Evolutionary conservation across 1,140 invertebrate species (phyloP), one percentile per base, ranked within the genome.

Genomic region (Lepeophtheirus salmonis): DNA sequence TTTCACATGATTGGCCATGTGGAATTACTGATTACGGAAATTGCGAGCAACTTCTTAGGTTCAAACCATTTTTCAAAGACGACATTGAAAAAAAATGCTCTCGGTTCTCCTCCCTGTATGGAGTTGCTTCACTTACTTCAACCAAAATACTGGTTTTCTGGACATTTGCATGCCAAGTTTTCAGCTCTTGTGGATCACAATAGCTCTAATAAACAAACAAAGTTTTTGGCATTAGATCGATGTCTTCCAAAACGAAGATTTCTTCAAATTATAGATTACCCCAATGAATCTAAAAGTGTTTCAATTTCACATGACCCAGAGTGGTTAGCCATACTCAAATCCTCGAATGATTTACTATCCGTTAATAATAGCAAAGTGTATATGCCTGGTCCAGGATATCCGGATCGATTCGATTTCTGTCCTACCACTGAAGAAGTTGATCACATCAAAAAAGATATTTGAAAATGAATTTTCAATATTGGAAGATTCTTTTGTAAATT

Each of bases 1-100:
- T 98, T 59, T 91, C 89, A 14, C 95, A 99, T 72, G 95, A 98
- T 70, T 99, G 95, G 95, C 95, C 95, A 3, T 72, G 77, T 60
- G 86, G 85, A 1, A 81, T 97, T 62, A 84, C 86, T 62, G 76
- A 89, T 62, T 83, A 83, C 75, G 95, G 94, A 12, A 78, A 97
- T 74, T 75, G 78, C 55, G 69, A 83, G 3, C 68, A 77, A 62
- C 75, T 98, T 10, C 69, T 97, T 2, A 79, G 75, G 64, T 75
- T 72, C n/a, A 98, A 98, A 21, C 55, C n/a, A 13, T 14, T 75
- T 78, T 64, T 61, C 14, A 67, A 82, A 80, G 64, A 75, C 82
- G 48, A 92, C 98, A 66, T 82, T 98, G 65, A 78, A 85, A 61
- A 73, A 73, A 1, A 80, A 86, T 67, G 72, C 76, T 56, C 72